These are phyloP conservation scores for Triplophysa yarkandensis DNA, from an alignment of 2,797 vertebrate species.

Conservation along the genomic window DNA sequence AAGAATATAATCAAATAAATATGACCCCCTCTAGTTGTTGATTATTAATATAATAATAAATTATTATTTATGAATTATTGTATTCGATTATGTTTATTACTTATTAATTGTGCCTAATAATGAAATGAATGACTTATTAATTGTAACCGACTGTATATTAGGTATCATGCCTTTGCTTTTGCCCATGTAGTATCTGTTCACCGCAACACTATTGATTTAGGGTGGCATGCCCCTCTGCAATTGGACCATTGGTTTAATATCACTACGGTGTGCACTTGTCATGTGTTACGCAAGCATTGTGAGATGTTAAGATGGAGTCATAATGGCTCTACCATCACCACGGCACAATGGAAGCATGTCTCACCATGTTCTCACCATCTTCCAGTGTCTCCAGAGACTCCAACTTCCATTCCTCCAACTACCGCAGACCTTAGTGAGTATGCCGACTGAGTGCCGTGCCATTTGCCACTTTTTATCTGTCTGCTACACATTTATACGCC, in stretches of 20 bases:
- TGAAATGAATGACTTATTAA: no score
- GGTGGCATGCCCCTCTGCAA: slow-evolving; percentile 10
- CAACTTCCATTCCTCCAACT: slow-evolving; percentile 72
- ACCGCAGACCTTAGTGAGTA: slow-evolving; percentile 79
- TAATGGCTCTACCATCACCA: neutral
- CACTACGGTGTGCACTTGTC: slow-evolving; percentile 8
- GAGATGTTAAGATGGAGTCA: slow-evolving; percentile 2
- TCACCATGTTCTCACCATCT: slow-evolving; percentile 76
- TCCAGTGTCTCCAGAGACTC: slow-evolving; percentile 75
- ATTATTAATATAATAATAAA: no score
- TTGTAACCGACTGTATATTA: neutral
- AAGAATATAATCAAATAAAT: neutral
- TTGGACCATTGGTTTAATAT: slow-evolving; percentile 5
- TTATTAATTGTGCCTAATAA: no score
- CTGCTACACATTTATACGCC: slow-evolving; percentile 53
- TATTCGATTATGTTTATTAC: no score
- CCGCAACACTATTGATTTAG: neutral
- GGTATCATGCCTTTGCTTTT: neutral
- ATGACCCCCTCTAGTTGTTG: neutral
- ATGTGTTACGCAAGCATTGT: neutral
- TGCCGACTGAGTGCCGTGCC: slow-evolving; percentile 63
- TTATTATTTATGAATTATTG: no score
- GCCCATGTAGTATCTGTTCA: neutral
- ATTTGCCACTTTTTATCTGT: slow-evolving; percentile 54
- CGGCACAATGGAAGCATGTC: slow-evolving; percentile 44